These are phyloP conservation scores for Lepidurus apus DNA, from an alignment of 1,140 invertebrate species.

Conservation along the genomic window DNA sequence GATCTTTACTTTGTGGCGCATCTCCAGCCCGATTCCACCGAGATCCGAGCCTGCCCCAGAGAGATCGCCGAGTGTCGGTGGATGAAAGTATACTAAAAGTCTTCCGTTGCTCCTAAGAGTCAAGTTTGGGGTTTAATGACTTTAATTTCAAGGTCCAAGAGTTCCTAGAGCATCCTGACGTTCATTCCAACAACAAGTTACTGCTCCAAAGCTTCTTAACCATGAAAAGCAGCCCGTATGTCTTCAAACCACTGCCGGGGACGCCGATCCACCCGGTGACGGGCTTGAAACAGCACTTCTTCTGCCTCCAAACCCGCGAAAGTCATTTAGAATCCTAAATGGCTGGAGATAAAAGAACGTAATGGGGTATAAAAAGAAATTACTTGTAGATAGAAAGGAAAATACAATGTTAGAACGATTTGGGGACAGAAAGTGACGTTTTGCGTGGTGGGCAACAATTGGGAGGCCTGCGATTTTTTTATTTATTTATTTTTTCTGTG, in stretches of 20 bases:
- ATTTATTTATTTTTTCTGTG: too few species aligned
- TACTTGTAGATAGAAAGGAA: too few species aligned
- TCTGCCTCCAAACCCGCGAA: neutral
- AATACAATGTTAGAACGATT: too few species aligned
- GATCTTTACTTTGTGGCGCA: constrained; percentile 75
- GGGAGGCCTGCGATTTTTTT: too few species aligned
- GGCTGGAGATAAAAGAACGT: too few species aligned
- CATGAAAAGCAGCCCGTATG: neutral
- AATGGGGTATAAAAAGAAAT: too few species aligned
- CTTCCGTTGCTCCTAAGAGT: neutral
- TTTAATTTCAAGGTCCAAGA: neutral
- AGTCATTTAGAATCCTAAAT: neutral
- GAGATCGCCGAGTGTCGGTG: constrained; percentile 72
- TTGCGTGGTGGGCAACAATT: too few species aligned
- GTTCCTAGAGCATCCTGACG: neutral
- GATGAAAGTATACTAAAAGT: constrained; percentile 55
- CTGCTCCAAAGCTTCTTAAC: neutral
- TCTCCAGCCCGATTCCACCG: constrained; percentile 56
- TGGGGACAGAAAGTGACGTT: too few species aligned
- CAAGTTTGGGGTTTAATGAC: too few species aligned
- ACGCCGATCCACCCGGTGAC: neutral
- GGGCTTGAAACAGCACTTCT: neutral
- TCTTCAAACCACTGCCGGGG: neutral
- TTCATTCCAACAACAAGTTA: neutral
- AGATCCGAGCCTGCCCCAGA: constrained; percentile 59